Evolutionary conservation across 1,140 invertebrate genomes (phyloP).

Genomic region (Camponotus floridanus): DNA sequence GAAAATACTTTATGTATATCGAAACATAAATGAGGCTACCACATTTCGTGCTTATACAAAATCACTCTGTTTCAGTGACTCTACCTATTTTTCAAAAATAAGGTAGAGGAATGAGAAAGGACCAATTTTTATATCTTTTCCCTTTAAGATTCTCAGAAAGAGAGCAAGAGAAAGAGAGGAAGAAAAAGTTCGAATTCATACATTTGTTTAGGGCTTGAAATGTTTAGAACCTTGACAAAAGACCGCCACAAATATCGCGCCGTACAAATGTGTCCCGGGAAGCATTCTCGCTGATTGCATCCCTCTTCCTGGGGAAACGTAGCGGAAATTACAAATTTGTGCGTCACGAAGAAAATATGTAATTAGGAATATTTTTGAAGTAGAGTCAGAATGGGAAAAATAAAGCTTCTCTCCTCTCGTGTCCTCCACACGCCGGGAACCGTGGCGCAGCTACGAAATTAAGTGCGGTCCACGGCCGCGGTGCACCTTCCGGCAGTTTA

Average conservation of each 20-base stretch:
- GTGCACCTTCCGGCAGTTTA: slow-evolving; percentile 66
- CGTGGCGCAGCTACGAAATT: slow-evolving; percentile 55
- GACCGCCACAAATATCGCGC: not conserved
- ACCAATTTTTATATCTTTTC: slow-evolving; percentile 3
- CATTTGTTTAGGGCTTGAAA: not conserved
- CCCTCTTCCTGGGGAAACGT: slow-evolving; percentile 44
- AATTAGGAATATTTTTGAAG: slow-evolving; percentile 61
- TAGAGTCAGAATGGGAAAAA: slow-evolving; percentile 26
- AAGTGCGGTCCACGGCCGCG: slow-evolving; percentile 54
- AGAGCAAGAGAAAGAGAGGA: not conserved
- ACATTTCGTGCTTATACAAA: slow-evolving; percentile 23
- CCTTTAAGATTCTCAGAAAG: slow-evolving; percentile 21
- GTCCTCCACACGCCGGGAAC: not conserved
- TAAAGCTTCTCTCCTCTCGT: slow-evolving; percentile 30
- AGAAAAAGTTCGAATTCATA: not conserved
- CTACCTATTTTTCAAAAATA: slow-evolving; percentile 16
- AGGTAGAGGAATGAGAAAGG: not conserved
- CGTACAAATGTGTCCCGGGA: slow-evolving; percentile 35
- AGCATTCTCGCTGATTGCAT: slow-evolving; percentile 48
- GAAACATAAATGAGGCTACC: not conserved
- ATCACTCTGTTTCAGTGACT: not conserved
- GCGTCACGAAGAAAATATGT: slow-evolving; percentile 45
- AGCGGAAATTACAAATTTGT: slow-evolving; percentile 61
- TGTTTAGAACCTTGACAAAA: slow-evolving; percentile 13
- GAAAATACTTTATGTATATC: not conserved